Percentiles rank a stretch among this genome's conserved stretches.
Evolutionary conservation across 2,888 invertebrate genomes (phyloP).

Genomic region (Syrista parreyssii): DNA sequence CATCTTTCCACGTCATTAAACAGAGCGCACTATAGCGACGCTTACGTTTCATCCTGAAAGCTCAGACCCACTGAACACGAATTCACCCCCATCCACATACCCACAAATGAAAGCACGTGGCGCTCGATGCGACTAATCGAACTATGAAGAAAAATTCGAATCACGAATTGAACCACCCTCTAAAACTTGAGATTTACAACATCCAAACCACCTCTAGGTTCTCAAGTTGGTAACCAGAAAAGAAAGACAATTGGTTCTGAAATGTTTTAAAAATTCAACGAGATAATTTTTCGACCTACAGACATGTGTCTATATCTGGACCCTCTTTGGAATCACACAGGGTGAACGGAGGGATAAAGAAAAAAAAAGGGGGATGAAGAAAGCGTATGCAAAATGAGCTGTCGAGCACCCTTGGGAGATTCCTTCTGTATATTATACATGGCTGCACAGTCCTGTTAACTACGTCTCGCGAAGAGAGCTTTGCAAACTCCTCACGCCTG

Average conservation of each 20-base stretch:
- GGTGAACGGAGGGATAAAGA: no score
- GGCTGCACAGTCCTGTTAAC: conserved; percentile 50
- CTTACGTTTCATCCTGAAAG: neutral
- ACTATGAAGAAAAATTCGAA: neutral
- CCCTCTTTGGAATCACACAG: neutral
- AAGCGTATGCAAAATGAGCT: conserved; percentile 57
- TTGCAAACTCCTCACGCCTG: conserved; percentile 60
- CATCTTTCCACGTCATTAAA: conserved; percentile 54
- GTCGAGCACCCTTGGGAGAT: conserved; percentile 56
- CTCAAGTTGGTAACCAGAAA: neutral
- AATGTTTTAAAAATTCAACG: neutral
- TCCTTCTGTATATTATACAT: conserved; percentile 56
- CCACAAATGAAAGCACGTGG: neutral
- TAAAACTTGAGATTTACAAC: neutral
- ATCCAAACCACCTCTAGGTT: neutral
- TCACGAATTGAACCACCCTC: neutral
- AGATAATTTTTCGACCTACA: neutral
- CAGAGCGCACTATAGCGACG: conserved; percentile 12
- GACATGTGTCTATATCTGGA: neutral
- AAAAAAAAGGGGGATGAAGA: conserved; percentile 29
- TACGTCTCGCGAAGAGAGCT: conserved; percentile 55
- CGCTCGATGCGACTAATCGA: neutral
- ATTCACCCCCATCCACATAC: neutral
- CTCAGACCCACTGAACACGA: neutral
- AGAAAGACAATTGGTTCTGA: neutral